A percentile compares a stretch with the other conserved stretches of the same genome.
Evolutionary conservation across 2,797 vertebrate genomes (phyloP).

Genomic region (Scarus forsteni): DNA sequence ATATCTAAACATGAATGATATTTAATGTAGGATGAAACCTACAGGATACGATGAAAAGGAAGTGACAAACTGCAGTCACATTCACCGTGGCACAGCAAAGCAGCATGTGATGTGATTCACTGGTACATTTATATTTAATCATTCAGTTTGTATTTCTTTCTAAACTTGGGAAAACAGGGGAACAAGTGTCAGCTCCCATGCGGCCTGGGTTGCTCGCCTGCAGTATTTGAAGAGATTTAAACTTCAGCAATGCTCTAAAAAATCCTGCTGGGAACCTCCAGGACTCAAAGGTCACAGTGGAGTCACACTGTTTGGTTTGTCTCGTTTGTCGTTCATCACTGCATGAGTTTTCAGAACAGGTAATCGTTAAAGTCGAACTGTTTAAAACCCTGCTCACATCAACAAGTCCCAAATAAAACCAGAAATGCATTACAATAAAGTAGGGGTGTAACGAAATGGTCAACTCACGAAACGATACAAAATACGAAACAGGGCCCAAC

Average conservation of each 20-base stretch:
- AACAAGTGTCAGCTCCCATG: conserved; percentile 1
- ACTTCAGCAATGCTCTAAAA: not conserved
- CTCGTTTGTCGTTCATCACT: conserved; percentile 5
- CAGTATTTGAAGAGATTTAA: conserved; percentile 20
- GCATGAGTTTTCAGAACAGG: conserved; percentile 5
- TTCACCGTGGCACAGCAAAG: not conserved
- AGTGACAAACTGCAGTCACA: not conserved
- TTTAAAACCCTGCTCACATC: not conserved
- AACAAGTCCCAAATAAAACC: no score
- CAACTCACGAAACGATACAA: no score
- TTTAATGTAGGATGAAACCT: conserved; percentile 1
- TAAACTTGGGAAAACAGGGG: not conserved
- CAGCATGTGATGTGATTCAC: not conserved
- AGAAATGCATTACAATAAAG: no score
- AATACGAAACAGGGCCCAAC: no score
- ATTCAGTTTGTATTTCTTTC: not conserved
- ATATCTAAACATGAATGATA: not conserved
- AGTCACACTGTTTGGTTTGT: conserved; percentile 19
- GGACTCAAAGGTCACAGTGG: conserved; percentile 44
- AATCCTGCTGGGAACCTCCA: conserved; percentile 19
- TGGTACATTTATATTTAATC: not conserved
- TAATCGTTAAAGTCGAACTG: conserved; percentile 6
- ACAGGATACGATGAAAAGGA: not conserved
- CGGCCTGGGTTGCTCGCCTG: not conserved
- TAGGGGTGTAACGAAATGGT: no score